These are phyloP conservation scores for Masnerella sp. DNA, from an alignment of 2,888 invertebrate species.

Conservation along the genomic window DNA sequence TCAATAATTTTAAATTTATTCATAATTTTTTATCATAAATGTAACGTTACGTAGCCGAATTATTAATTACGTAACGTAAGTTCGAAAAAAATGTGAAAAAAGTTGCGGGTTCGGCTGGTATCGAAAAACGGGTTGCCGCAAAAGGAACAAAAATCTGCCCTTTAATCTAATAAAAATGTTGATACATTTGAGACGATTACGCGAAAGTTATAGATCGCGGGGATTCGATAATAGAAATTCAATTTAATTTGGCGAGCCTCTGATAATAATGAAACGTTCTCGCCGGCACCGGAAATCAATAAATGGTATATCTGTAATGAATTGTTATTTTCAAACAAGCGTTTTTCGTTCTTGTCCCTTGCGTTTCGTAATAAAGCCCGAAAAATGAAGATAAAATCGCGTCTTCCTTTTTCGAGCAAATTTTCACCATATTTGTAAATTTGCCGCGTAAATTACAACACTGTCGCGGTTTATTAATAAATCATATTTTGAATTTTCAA, in stretches of 20 bases:
- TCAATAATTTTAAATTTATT: no score
- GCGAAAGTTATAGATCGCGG: conserved; percentile 27
- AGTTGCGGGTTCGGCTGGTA: not conserved
- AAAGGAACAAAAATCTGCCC: conserved; percentile 16
- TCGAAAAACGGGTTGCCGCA: conserved; percentile 1
- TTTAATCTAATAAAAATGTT: conserved; percentile 32
- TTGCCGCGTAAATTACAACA: no score
- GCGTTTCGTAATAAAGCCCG: conserved; percentile 12
- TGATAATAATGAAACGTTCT: conserved; percentile 30
- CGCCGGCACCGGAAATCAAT: conserved; percentile 42
- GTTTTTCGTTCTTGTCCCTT: conserved; percentile 14
- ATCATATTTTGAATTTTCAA: no score
- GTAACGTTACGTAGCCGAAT: no score
- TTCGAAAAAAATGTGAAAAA: no score
- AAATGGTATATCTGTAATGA: conserved; percentile 35
- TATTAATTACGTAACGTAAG: no score
- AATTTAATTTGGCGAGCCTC: conserved; percentile 36
- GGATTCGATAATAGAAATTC: conserved; percentile 42
- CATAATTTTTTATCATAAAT: no score
- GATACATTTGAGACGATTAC: conserved; percentile 22
- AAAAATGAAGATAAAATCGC: conserved; percentile 5
- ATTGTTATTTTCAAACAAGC: conserved; percentile 29
- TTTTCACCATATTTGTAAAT: no score
- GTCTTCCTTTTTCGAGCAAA: no score
- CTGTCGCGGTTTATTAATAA: no score